phyloP scores from a whole-genome alignment of 2,113 vertebrate genomes.

The Chloebia gouldiae region DNA sequence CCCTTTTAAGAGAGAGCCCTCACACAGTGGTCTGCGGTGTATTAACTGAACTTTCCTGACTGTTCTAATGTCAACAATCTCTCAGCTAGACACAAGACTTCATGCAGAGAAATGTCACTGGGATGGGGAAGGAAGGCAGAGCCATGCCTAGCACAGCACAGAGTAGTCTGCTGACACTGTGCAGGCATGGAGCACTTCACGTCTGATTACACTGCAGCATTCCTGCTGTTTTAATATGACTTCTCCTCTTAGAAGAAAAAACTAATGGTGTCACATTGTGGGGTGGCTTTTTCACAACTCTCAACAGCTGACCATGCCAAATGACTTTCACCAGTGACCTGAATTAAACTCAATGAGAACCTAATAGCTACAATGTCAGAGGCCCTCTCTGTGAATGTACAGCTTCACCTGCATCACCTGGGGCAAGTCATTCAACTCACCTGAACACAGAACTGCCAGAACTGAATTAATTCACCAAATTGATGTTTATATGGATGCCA shows the following conservation, averaged over 20 bases:
- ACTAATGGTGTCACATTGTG: background rate
- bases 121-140: background rate
- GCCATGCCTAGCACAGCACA: background rate
- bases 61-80: background rate
- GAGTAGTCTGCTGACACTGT: background rate
- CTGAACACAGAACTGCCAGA: background rate
- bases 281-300: background rate
- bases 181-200: background rate
- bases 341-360: background rate
- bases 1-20: background rate
- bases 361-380: background rate
- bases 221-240: slow-evolving; percentile 53
- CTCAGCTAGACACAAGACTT: background rate
- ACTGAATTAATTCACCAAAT: background rate
- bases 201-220: background rate
- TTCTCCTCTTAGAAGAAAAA: slow-evolving; percentile 20
- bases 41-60: background rate
- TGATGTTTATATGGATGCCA: background rate
- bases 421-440: background rate
- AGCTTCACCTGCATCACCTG: background rate
- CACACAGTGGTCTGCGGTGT: background rate
- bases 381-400: background rate
- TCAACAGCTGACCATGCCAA: background rate
- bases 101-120: background rate
- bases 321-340: background rate